Conservation (phyloP, 2,888 invertebrate genomes). For the Xanthia togata region DNA sequence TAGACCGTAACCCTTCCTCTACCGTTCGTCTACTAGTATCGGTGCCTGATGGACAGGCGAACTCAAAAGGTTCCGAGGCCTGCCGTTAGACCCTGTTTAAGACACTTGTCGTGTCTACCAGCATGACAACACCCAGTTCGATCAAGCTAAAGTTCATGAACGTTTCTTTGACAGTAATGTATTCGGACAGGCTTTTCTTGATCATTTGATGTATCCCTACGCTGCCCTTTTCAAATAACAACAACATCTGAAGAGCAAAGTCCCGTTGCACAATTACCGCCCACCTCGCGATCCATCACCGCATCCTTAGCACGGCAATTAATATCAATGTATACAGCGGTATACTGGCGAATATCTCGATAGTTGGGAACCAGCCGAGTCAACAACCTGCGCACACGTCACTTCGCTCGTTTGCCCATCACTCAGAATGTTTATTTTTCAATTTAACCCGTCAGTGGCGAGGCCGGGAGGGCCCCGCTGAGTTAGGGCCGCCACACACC, state of each 20-base stretch:
- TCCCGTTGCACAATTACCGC: constrained; percentile 61
- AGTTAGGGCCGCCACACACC: constrained; percentile 90
- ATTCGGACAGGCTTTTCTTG: constrained; percentile 7
- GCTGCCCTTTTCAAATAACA: constrained; percentile 43
- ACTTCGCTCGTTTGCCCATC: constrained; percentile 78
- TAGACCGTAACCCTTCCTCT: not conserved
- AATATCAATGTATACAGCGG: constrained; percentile 58
- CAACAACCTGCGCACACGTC: constrained; percentile 81
- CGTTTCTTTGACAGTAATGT: constrained; percentile 11
- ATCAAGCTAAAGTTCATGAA: not conserved
- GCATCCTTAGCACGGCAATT: constrained; percentile 54
- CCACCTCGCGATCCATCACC: constrained; percentile 59
- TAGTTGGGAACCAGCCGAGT: constrained; percentile 68
- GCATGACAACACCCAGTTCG: not conserved
- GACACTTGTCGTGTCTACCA: constrained; percentile 4
- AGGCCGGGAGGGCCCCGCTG: constrained; percentile 75
- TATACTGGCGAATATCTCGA: constrained; percentile 61
- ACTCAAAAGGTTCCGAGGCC: not conserved
- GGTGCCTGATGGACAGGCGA: not conserved
- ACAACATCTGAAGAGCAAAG: constrained; percentile 37
- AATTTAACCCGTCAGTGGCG: constrained; percentile 87
- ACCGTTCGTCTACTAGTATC: too few relatives aligned
- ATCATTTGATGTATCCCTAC: constrained; percentile 1
- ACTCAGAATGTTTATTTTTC: constrained; percentile 89
- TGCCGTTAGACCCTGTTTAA: not conserved